A percentile compares a stretch with the other conserved stretches of the same genome.
phyloP scores from a whole-genome alignment of 2,888 invertebrate genomes.

The Nyleta sp. region DNA sequence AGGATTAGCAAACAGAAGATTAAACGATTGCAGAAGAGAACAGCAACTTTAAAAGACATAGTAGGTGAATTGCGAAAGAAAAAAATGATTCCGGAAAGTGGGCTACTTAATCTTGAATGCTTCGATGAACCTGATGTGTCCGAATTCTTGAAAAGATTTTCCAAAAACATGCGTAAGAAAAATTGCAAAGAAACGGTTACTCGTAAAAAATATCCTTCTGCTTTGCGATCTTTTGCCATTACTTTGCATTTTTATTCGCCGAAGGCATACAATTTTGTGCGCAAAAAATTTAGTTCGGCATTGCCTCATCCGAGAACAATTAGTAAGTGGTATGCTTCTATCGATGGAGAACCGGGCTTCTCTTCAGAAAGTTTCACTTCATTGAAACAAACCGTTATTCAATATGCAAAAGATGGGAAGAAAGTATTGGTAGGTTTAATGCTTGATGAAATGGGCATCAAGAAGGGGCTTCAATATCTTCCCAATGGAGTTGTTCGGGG shows the following conservation, averaged over 20 bases:
- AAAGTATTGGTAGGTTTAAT: constrained; percentile 20
- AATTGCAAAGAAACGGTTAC: background rate
- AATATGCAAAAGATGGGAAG: background rate
- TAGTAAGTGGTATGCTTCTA: constrained; percentile 9
- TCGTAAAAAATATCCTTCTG: background rate
- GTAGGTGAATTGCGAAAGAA: background rate
- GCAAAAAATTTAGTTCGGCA: background rate
- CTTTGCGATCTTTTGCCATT: constrained; percentile 13
- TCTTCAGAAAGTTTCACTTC: constrained; percentile 6
- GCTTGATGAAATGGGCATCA: constrained; percentile 47
- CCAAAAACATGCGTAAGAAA: background rate
- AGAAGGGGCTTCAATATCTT: constrained; percentile 28
- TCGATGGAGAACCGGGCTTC: constrained; percentile 46
- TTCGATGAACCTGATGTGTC: background rate
- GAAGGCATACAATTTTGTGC: constrained; percentile 16
- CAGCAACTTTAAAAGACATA: background rate
- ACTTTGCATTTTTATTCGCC: constrained; percentile 33
- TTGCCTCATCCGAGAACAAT: constrained; percentile 22
- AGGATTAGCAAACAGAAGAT: background rate
- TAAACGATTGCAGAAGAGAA: background rate
- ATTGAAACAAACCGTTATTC: background rate
- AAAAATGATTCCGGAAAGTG: background rate
- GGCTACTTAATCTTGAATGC: background rate
- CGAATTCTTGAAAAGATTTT: background rate
- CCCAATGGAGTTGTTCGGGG: constrained; percentile 15